Evolutionary conservation across 2,888 invertebrate species (phyloP).

Genomic region (Branchinecta sandiegonensis): DNA sequence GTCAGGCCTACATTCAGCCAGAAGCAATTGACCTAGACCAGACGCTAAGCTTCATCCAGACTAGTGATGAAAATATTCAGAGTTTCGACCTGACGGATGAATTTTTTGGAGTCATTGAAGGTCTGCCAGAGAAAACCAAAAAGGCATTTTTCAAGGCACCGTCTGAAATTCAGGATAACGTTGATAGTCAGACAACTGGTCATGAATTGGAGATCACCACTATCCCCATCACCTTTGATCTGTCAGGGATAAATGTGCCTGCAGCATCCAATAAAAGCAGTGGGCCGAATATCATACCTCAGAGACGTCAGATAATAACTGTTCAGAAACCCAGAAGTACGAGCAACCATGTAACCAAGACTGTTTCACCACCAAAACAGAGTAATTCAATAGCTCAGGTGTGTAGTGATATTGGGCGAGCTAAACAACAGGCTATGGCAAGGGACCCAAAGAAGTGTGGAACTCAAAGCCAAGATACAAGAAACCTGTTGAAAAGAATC

Average conservation of each 20-base stretch:
- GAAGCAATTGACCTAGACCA: not conserved
- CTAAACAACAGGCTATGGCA: too few relatives aligned
- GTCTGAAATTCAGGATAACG: not conserved
- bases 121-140: constrained; percentile 12
- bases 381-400: too few relatives aligned
- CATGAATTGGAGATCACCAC: not conserved
- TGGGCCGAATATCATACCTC: too few relatives aligned
- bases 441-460: too few relatives aligned
- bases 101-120: constrained; percentile 10
- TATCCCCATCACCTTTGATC: not conserved
- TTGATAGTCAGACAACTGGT: not conserved
- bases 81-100: constrained; percentile 1
- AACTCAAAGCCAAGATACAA: too few relatives aligned
- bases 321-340: not conserved
- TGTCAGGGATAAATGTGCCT: not conserved
- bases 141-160: too few relatives aligned
- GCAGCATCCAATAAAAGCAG: not conserved
- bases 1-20: not conserved
- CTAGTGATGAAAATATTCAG: not conserved
- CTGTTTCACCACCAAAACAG: not conserved
- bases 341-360: not conserved
- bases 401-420: too few relatives aligned
- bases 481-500: too few relatives aligned
- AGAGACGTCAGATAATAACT: not conserved
- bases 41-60: not conserved